These are phyloP conservation scores for Miichthys miiuy DNA, from an alignment of 2,797 vertebrate species.

Conservation along the genomic window DNA sequence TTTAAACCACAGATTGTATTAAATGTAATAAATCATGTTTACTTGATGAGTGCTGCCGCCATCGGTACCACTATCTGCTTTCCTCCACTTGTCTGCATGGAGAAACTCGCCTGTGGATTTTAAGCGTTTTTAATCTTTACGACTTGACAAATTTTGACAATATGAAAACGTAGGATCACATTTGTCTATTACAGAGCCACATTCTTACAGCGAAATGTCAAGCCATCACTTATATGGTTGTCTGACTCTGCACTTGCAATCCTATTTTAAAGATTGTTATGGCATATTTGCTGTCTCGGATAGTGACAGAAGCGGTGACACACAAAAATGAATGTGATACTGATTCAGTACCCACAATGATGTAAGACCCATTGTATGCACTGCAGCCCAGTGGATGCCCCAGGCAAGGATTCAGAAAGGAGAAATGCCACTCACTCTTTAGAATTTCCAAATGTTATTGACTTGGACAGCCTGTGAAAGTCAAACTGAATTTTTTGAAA, in stretches of 20 bases:
- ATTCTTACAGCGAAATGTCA: conserved; percentile 39
- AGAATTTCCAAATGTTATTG: conserved; percentile 58
- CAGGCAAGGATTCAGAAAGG: conserved; percentile 71
- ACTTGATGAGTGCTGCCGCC: not conserved
- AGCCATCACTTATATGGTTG: conserved; percentile 19
- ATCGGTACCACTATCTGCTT: not conserved
- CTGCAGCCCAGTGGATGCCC: conserved; percentile 44
- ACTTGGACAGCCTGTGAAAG: conserved; percentile 58
- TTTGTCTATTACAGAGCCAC: conserved; percentile 3
- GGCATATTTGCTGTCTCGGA: conserved; percentile 38
- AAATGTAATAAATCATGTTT: conserved; percentile 19
- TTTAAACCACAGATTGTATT: conserved; percentile 16
- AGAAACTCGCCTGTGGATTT: conserved; percentile 8
- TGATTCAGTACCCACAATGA: conserved; percentile 56
- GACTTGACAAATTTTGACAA: conserved; percentile 12
- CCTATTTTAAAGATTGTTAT: conserved; percentile 40
- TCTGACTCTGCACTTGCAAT: conserved; percentile 36
- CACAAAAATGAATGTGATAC: conserved; percentile 47
- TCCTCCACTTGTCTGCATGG: not conserved
- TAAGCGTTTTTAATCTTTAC: conserved; percentile 14
- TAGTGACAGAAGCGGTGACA: conserved; percentile 54
- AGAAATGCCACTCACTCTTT: conserved; percentile 67
- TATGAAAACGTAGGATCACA: conserved; percentile 4
- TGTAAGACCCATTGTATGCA: conserved; percentile 47
- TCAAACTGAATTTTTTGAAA: conserved; percentile 46